Evolutionary conservation across 1,140 invertebrate species (phyloP).

Genomic region (Caerostris darwini): DNA sequence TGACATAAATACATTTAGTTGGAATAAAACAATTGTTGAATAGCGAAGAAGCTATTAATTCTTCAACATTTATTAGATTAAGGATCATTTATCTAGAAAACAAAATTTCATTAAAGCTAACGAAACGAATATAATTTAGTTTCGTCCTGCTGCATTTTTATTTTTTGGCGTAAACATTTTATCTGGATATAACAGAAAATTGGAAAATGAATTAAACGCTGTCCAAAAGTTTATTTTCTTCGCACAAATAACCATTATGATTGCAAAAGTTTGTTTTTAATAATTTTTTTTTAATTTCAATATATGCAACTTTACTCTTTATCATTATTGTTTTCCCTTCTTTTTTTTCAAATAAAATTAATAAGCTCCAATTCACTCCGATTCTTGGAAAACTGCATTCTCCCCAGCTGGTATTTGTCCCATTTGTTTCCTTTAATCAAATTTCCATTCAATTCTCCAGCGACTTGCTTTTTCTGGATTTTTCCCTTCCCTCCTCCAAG

Average conservation of each 20-base stretch:
- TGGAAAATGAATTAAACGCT: not conserved
- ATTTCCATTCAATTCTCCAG: slow-evolving; percentile 43
- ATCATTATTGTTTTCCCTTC: not conserved
- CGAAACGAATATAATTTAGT: too few relatives aligned
- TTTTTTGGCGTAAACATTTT: not conserved
- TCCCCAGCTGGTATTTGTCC: slow-evolving; percentile 51
- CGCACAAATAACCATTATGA: not conserved
- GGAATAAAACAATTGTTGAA: too few relatives aligned
- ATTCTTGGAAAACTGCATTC: not conserved
- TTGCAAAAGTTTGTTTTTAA: not conserved
- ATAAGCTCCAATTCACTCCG: slow-evolving; percentile 29
- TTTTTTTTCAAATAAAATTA: slow-evolving; percentile 18
- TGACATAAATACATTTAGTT: too few relatives aligned
- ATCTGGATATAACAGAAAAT: not conserved
- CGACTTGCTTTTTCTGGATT: not conserved
- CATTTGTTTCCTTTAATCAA: slow-evolving; percentile 66
- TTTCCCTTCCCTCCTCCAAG: not conserved
- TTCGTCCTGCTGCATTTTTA: too few relatives aligned
- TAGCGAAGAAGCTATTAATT: too few relatives aligned
- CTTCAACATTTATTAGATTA: too few relatives aligned
- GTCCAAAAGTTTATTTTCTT: slow-evolving; percentile 8
- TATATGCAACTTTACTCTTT: not conserved
- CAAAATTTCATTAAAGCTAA: too few relatives aligned
- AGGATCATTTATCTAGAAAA: too few relatives aligned
- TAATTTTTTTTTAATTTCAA: not conserved